Conservation (phyloP, 2,113 vertebrate species). For the cat (Felis catus) region F.catus_Fca126_mat1.0 CM031420.1:34887001-34887500, state of each 20-base stretch:
- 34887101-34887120: neutral
- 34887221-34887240: neutral
- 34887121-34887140: neutral
- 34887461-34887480: neutral
- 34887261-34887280: neutral
- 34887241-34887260: neutral
- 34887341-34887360: slow-evolving; percentile 16
- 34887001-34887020: neutral
- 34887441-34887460: neutral
- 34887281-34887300: neutral
- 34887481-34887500: neutral
- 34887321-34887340: neutral
- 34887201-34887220: neutral
- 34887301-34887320: neutral
- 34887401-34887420: slow-evolving; percentile 22
- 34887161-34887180: neutral
- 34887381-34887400: slow-evolving; percentile 20
- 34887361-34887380: slow-evolving; percentile 46
- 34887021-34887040: neutral
- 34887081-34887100: neutral
- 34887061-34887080: neutral
- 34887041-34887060: neutral
- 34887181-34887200: neutral
- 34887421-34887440: neutral
- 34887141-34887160: neutral